Base-by-base conservation (phyloP, 92 coral and sea anemone species). In the Epizoanthus scotinus region DNA sequence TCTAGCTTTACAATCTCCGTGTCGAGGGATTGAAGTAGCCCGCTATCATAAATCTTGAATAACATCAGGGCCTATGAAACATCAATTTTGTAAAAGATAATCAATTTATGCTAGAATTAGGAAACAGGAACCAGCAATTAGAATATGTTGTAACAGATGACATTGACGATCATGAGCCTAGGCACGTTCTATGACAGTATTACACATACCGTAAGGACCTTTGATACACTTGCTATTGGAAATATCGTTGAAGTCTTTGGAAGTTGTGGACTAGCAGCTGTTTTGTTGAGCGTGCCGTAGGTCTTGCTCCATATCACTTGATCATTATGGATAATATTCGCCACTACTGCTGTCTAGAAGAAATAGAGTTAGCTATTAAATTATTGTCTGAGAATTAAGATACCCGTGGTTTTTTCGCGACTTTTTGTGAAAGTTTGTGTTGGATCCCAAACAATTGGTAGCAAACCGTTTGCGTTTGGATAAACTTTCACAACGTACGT, bases 141-240 rank as follows among this genome's bases (percentile, higher is more conserved):
- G 36, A 31, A 31, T 31, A 31, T 31, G 36, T 31, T 31, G 36
- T 4, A 31, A 31, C 36, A 31, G 36, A 31, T 1, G 36, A 31
- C 36, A 31, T 31, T 4, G 36, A 31, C 4, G n/a, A n/a, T n/a
- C n/a, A n/a, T n/a, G n/a, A n/a, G n/a, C n/a, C n/a, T n/a, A n/a
- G n/a, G n/a, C n/a, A n/a, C n/a, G n/a, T n/a, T n/a, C n/a, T n/a
- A n/a, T n/a, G n/a, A n/a, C 4, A 31, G 36, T 31, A 21, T 27
- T 0, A 15, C n/a, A 52, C 93, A 85, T 77, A 95, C 99, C 87
- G 99, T 93, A 24, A 95, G 70, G 42, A 91, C 90, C 84, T 95
- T 95, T 3, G 94, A 78, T 10, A 93, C 87, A 71, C 99, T 95
- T 18, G 99, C 99, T 34, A 90, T 61, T 19, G 99, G 99, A 56